Percentiles rank a stretch among this genome's conserved stretches.
Evolutionary conservation across 2,797 vertebrate species (phyloP).

Genomic region (Clarias fuscus): DNA sequence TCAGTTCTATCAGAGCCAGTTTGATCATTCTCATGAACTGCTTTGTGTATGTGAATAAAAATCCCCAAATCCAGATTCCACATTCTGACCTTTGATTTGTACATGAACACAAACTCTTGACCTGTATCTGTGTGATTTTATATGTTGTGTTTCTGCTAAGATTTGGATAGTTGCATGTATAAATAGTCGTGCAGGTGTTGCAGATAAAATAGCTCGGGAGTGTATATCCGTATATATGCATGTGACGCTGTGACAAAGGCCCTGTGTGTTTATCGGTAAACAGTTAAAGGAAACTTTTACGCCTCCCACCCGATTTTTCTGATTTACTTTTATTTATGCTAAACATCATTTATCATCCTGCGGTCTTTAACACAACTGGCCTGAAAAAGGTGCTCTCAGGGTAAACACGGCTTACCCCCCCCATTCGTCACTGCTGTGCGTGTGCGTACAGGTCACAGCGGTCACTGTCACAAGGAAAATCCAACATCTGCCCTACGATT

Average conservation of each 20-base stretch:
- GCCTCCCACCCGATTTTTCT: constrained; percentile 53
- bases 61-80: neutral
- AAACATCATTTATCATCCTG: constrained; percentile 5
- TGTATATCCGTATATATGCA: neutral
- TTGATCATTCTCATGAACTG: neutral
- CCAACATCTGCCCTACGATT: neutral
- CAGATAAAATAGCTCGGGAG: neutral
- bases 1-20: neutral
- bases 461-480: neutral
- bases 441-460: neutral
- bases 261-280: constrained; percentile 68
- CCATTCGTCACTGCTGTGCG: neutral
- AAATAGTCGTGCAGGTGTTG: neutral
- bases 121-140: neutral
- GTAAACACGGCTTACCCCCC: constrained; percentile 53
- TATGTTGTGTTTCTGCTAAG: neutral
- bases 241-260: constrained; percentile 55
- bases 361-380: constrained; percentile 17
- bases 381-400: constrained; percentile 58
- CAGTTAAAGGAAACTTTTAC: constrained; percentile 55
- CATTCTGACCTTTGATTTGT: neutral
- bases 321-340: constrained; percentile 43
- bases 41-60: too few species aligned
- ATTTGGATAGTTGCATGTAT: neutral
- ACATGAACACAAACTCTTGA: neutral